Base-by-base conservation (phyloP, 2,888 invertebrate species). In the Autographa gamma region DNA sequence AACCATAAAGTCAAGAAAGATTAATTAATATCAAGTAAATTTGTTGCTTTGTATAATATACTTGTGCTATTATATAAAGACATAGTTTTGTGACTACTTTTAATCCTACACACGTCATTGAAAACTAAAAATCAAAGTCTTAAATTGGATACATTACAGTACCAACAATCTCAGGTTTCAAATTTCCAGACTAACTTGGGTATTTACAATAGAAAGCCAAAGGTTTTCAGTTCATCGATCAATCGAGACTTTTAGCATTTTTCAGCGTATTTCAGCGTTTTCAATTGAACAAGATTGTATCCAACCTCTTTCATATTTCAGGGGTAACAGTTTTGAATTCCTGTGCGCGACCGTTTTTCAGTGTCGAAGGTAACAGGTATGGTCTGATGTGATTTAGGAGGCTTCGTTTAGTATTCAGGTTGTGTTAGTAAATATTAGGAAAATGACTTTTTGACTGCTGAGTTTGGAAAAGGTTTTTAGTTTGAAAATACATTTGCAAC, bases 301-400 rank as follows among this genome's bases (percentile, higher is more conserved):
- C 83, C 19, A 32, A 59, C 32, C 71, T 61, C 71, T 70, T 83
- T 76, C 81, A 83, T 82, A 82, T 83, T 81, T 81, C 79, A 83
- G 63, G 2, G 43, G 16, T 14, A 4, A 11, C 68, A 48, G 58
- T 71, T 79, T 69, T 75, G 77, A 73, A 77, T 81, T 73, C 68
- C 61, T 69, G 63, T 70, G 65, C 66, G 66, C 31, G 60, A 52
- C 73, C 73, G 77, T 82, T 75, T 77, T 77, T 77, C 77, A 75
- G 48, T 65, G 80, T 77, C 70, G 6, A 9, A 14, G 4, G 16
- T 70, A 60, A 60, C 52, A 63, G 67, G 79, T 70, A 43, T 31
- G 79, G 63, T 74, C 63, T 13, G 34, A 19, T n/a, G 52, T 77
- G 79, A 79, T 77, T 79, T 77, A 77, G 64, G 38, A 48, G 60